Evolutionary conservation across 2,888 invertebrate genomes (phyloP).

Genomic region (Trachelus iudaicus): DNA sequence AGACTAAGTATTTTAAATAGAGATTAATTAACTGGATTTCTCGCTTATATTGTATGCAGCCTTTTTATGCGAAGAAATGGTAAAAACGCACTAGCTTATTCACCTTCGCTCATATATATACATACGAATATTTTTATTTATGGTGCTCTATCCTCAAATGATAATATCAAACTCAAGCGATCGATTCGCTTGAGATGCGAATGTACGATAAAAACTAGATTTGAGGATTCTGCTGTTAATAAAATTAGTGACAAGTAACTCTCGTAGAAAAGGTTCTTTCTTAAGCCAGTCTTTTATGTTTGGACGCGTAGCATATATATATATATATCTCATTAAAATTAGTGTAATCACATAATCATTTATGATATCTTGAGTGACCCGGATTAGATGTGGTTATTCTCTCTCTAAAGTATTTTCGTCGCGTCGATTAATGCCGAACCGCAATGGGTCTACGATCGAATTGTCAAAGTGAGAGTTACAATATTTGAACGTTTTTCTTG

Average conservation of each 20-base stretch:
- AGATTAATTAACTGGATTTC: neutral
- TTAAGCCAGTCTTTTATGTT: conserved; percentile 16
- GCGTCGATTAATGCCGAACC: neutral
- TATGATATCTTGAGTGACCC: neutral
- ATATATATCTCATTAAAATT: neutral
- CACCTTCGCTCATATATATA: neutral
- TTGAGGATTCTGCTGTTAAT: conserved; percentile 11
- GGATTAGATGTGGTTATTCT: neutral
- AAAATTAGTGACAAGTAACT: conserved; percentile 24
- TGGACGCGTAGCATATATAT: conserved; percentile 1
- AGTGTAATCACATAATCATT: neutral
- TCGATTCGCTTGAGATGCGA: neutral
- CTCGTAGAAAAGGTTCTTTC: conserved; percentile 11
- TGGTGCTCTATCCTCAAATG: neutral
- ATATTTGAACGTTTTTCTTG: neutral
- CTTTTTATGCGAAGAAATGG: neutral
- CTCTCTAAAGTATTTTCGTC: neutral
- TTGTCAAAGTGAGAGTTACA: neutral
- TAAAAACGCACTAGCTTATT: neutral
- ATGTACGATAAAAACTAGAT: neutral
- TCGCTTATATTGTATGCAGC: neutral
- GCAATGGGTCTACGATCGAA: neutral
- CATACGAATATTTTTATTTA: neutral
- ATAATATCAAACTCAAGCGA: neutral
- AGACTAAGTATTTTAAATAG: neutral